Evolutionary conservation across 2,888 invertebrate species (phyloP).

Genomic region (Drosophila nr. perissopoda): DNA sequence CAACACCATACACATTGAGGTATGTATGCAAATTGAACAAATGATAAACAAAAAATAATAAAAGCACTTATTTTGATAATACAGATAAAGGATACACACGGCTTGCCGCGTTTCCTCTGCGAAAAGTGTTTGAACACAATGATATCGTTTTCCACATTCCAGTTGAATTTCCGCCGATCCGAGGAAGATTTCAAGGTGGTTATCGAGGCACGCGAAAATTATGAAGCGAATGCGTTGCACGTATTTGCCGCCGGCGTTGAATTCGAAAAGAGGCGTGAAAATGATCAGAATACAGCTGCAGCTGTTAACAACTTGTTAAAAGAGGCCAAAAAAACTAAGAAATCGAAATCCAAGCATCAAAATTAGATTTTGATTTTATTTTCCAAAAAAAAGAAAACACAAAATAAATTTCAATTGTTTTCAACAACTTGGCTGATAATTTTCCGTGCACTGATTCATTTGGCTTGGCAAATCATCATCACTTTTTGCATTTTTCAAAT

Average conservation of each 20-base stretch:
- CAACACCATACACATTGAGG: conserved; percentile 54
- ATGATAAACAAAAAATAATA: not conserved
- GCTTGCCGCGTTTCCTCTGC: conserved; percentile 49
- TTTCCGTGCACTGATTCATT: conserved; percentile 40
- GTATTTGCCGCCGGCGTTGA: conserved; percentile 34
- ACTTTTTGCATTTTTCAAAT: not conserved
- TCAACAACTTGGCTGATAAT: conserved; percentile 50
- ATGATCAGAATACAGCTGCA: conserved; percentile 27
- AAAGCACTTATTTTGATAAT: not conserved
- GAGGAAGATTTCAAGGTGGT: conserved; percentile 43
- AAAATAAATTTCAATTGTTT: conserved; percentile 6
- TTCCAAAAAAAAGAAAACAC: not conserved
- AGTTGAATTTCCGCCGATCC: conserved; percentile 52
- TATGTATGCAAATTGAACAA: not conserved
- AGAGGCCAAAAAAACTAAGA: conserved; percentile 31
- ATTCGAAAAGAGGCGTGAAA: conserved; percentile 30
- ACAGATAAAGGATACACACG: conserved; percentile 42
- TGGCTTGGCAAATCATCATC: not conserved
- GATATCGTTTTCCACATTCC: conserved; percentile 45
- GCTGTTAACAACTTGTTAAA: conserved; percentile 34
- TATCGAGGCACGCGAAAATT: conserved; percentile 24
- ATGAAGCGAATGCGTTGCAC: conserved; percentile 30
- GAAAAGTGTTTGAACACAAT: conserved; percentile 35
- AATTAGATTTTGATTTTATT: conserved; percentile 14
- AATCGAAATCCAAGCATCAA: conserved; percentile 27